These are phyloP conservation scores for Cenopis cana DNA, from an alignment of 2,888 invertebrate species.

Conservation along the genomic window DNA sequence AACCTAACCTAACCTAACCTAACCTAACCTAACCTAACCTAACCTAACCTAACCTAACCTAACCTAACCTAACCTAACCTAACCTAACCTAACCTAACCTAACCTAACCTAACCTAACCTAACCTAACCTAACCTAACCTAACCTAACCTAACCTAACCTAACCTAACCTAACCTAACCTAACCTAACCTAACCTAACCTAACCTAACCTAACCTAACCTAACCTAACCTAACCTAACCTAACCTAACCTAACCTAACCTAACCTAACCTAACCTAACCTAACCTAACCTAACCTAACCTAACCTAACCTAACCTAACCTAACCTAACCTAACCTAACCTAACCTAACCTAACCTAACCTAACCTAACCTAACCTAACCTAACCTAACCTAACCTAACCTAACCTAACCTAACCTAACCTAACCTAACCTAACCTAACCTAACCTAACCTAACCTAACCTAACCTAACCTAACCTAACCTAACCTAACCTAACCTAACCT, in stretches of 20 bases:
- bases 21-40: neutral
- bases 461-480: conserved; percentile 44
- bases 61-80: neutral
- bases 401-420: conserved; percentile 32
- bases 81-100: neutral
- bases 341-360: too few relatives aligned
- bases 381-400: neutral
- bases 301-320: too few relatives aligned
- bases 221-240: neutral
- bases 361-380: too few relatives aligned
- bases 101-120: neutral
- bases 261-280: too few relatives aligned
- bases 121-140: neutral
- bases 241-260: too few relatives aligned
- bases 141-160: conserved; percentile 37
- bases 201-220: conserved; percentile 31
- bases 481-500: conserved; percentile 46
- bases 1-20: conserved; percentile 1
- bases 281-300: neutral
- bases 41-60: neutral
- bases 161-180: conserved; percentile 34
- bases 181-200: conserved; percentile 34
- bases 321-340: too few relatives aligned
- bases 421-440: conserved; percentile 22
- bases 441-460: conserved; percentile 30